phyloP scores from a whole-genome alignment of 2,113 vertebrate genomes.

The Cavia aperea region DNA sequence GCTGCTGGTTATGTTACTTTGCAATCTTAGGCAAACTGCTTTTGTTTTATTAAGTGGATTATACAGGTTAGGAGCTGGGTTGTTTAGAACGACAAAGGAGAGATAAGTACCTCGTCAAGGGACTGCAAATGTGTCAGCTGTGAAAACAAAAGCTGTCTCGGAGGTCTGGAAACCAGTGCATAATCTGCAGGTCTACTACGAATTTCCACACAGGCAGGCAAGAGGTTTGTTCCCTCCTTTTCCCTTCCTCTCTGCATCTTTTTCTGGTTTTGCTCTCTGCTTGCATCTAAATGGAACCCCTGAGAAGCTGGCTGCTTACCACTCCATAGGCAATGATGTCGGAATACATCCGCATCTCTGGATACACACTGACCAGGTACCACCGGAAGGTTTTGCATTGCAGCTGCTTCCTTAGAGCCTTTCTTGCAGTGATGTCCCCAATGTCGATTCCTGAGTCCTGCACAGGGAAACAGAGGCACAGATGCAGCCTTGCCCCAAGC shows the following conservation, averaged over 20 bases:
- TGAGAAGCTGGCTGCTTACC: conserved; percentile 78
- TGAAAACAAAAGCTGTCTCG: not conserved
- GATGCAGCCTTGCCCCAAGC: not conserved
- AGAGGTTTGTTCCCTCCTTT: not conserved
- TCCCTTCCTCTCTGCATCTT: not conserved
- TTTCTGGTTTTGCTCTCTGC: not conserved
- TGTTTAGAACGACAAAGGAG: not conserved
- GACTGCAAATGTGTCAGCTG: not conserved
- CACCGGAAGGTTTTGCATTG: conserved; percentile 98
- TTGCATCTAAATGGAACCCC: not conserved
- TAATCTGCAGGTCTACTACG: not conserved
- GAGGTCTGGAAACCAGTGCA: not conserved
- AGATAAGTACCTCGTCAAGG: not conserved
- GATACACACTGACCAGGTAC: conserved; percentile 97
- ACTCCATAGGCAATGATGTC: conserved; percentile 93
- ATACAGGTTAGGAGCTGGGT: not conserved
- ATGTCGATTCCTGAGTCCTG: conserved; percentile 98
- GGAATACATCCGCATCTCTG: conserved; percentile 97
- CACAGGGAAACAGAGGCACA: not conserved
- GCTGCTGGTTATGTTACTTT: not conserved
- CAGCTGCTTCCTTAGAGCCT: conserved; percentile 92
- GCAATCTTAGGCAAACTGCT: not conserved
- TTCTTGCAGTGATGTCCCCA: conserved; percentile 91
- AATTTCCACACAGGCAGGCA: accelerated
- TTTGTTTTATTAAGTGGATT: not conserved